Conservation (phyloP, 2,888 invertebrate species). For the Melikaiella ostensackeni region DNA sequence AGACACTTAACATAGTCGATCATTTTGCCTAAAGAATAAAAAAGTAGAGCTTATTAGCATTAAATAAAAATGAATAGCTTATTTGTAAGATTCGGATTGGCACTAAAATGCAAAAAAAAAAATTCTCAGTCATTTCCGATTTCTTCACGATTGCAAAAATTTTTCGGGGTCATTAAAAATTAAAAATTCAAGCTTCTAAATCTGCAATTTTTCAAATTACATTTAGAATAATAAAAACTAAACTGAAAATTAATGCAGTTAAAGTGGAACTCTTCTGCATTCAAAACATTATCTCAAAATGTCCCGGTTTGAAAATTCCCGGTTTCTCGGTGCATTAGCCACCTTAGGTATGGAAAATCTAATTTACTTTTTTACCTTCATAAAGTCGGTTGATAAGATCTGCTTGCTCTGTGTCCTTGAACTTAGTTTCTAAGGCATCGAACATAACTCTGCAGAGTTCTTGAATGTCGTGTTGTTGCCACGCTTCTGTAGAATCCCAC, state of each 20-base stretch:
- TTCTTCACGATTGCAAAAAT: too few species aligned
- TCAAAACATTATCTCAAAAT: too few species aligned
- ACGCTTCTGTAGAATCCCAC: slow-evolving; percentile 93
- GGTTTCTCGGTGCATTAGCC: too few species aligned
- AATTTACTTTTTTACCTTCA: slow-evolving; percentile 77
- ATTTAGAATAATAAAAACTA: too few species aligned
- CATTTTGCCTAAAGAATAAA: slow-evolving; percentile 81
- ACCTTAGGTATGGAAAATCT: too few species aligned
- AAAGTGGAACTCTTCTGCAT: too few species aligned
- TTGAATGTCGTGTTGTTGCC: slow-evolving; percentile 96
- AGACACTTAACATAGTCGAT: slow-evolving; percentile 94
- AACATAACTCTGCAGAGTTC: slow-evolving; percentile 94
- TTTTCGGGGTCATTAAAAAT: neutral
- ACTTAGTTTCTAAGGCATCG: slow-evolving; percentile 91
- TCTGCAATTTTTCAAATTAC: too few species aligned
- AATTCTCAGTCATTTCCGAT: too few species aligned
- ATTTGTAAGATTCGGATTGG: too few species aligned
- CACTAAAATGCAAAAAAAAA: too few species aligned
- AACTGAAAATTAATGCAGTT: too few species aligned
- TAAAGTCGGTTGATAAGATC: slow-evolving; percentile 90
- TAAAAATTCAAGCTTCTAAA: neutral
- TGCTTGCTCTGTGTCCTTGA: slow-evolving; percentile 89
- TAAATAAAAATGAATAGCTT: neutral
- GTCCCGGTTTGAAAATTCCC: too few species aligned
- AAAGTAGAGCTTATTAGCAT: slow-evolving; percentile 9